phyloP scores from a whole-genome alignment of 2,888 invertebrate species.

The Julus scandinavius region DNA sequence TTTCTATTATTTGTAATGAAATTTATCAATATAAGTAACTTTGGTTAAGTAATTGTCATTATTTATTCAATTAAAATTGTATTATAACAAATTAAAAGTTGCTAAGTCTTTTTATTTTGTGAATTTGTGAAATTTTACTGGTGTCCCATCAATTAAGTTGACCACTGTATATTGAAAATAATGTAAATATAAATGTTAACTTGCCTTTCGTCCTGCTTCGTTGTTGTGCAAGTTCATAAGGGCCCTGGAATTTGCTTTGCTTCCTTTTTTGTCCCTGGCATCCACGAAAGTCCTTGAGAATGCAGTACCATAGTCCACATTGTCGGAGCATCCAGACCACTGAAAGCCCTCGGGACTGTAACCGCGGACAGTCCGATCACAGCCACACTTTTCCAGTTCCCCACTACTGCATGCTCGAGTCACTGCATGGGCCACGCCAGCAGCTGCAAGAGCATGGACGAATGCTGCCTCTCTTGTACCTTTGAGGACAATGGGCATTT shows the following conservation, averaged over 20 bases:
- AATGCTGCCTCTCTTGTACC: slow-evolving; percentile 66
- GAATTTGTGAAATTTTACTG: too few species aligned
- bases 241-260: slow-evolving; percentile 61
- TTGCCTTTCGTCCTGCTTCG: slow-evolving; percentile 66
- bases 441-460: slow-evolving; percentile 65
- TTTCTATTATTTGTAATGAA: too few species aligned
- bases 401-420: slow-evolving; percentile 68
- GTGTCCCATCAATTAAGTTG: too few species aligned
- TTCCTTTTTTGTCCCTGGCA: slow-evolving; percentile 61
- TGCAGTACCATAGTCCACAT: slow-evolving; percentile 65
- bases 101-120: too few species aligned
- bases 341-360: slow-evolving; percentile 63
- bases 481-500: slow-evolving; percentile 58
- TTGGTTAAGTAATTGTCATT: too few species aligned
- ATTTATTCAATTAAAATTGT: too few species aligned
- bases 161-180: too few species aligned
- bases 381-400: slow-evolving; percentile 67
- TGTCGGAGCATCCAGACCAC: slow-evolving; percentile 66
- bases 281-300: slow-evolving; percentile 65
- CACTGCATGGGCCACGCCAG: slow-evolving; percentile 67
- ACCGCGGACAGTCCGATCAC: slow-evolving; percentile 65
- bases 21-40: too few species aligned
- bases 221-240: slow-evolving; percentile 68
- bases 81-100: too few species aligned
- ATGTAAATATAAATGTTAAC: background rate